A percentile compares a stretch with the other conserved stretches of the same genome.
Evolutionary conservation across 1,140 invertebrate species (phyloP).

Genomic region (Solenopsis invicta): DNA sequence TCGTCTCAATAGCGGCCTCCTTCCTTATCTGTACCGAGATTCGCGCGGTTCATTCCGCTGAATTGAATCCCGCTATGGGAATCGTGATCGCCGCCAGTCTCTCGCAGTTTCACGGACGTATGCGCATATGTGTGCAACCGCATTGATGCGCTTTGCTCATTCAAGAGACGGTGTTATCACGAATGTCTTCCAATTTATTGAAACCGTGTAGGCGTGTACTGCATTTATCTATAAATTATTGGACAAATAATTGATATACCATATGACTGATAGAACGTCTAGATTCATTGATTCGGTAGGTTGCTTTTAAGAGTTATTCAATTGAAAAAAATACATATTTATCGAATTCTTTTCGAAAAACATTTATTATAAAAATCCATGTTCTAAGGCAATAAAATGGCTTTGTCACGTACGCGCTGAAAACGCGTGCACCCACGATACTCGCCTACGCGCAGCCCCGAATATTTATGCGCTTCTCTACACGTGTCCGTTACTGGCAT

Average conservation of each 20-base stretch:
- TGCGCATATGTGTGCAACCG: neutral
- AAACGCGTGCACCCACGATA: slow-evolving; percentile 18
- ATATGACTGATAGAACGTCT: neutral
- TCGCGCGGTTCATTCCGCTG: slow-evolving; percentile 76
- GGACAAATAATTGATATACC: neutral
- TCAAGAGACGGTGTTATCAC: neutral
- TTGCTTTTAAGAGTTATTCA: neutral
- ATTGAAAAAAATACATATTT: neutral
- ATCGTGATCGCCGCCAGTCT: slow-evolving; percentile 68
- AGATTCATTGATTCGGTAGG: neutral
- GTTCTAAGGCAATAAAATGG: neutral
- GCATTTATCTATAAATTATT: neutral
- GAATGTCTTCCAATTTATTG: neutral
- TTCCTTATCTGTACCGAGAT: slow-evolving; percentile 83
- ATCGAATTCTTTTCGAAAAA: neutral
- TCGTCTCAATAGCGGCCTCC: slow-evolving; percentile 71
- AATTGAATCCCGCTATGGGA: slow-evolving; percentile 75
- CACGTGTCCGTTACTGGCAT: slow-evolving; percentile 28
- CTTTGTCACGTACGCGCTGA: slow-evolving; percentile 29
- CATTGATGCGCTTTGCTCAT: slow-evolving; percentile 38
- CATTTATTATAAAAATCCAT: neutral
- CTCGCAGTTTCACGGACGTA: slow-evolving; percentile 58
- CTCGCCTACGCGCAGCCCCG: neutral
- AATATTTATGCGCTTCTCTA: slow-evolving; percentile 40
- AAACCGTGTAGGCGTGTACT: neutral